Conservation (phyloP, 2,888 invertebrate genomes). For the Meteorus colon region DNA sequence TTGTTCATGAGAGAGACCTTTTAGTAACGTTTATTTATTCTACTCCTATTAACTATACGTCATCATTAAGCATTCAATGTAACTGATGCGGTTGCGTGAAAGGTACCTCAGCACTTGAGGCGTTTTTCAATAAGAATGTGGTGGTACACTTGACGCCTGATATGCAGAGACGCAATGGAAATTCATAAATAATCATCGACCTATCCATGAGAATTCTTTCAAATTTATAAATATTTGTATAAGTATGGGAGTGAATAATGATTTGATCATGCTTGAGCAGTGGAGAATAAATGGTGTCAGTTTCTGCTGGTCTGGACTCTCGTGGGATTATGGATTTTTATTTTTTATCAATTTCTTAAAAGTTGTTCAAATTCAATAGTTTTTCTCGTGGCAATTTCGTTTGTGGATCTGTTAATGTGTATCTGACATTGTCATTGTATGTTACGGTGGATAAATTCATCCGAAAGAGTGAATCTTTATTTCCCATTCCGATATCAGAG, state of each 20-base stretch:
- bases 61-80: slow-evolving; percentile 22
- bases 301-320: too few relatives aligned
- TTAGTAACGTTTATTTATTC: slow-evolving; percentile 33
- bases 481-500: too few relatives aligned
- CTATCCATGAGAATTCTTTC: slow-evolving; percentile 44
- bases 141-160: slow-evolving; percentile 21
- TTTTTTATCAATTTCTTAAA: too few relatives aligned
- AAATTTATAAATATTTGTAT: neutral
- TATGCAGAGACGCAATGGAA: slow-evolving; percentile 11
- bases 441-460: too few relatives aligned
- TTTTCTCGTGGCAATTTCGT: too few relatives aligned
- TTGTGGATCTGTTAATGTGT: too few relatives aligned
- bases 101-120: slow-evolving; percentile 65
- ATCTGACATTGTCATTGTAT: too few relatives aligned
- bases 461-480: too few relatives aligned
- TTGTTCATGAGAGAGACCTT: slow-evolving; percentile 28
- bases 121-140: slow-evolving; percentile 60
- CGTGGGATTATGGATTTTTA: too few relatives aligned
- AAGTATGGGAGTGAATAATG: neutral
- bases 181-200: slow-evolving; percentile 41
- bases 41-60: slow-evolving; percentile 9
- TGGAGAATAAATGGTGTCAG: too few relatives aligned
- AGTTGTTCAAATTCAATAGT: too few relatives aligned
- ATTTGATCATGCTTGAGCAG: too few relatives aligned
- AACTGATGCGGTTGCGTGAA: slow-evolving; percentile 58